Evolutionary conservation across 2,888 invertebrate genomes (phyloP).

Genomic region (Ennomos fuscantarius): DNA sequence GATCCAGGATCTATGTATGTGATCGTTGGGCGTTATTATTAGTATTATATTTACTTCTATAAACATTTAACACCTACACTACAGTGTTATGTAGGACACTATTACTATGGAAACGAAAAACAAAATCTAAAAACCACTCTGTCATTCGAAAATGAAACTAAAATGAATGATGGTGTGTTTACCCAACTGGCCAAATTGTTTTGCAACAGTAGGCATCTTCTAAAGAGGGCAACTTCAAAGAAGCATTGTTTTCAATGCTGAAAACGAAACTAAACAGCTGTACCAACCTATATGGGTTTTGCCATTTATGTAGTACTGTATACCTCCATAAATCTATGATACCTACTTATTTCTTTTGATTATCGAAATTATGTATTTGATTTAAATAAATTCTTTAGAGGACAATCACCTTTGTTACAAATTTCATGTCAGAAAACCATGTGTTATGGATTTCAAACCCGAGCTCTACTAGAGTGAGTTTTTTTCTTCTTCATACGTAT

Average conservation of each 20-base stretch:
- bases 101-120: not conserved
- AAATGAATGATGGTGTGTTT: slow-evolving; percentile 29
- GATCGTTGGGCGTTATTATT: no score
- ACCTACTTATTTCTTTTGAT: slow-evolving; percentile 2
- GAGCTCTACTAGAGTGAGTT: no score
- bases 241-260: slow-evolving; percentile 46
- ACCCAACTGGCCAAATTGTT: slow-evolving; percentile 23
- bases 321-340: no score
- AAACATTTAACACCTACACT: no score
- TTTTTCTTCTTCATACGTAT: no score
- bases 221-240: slow-evolving; percentile 63
- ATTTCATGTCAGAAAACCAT: slow-evolving; percentile 3
- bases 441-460: no score
- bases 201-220: slow-evolving; percentile 9
- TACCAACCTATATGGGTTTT: slow-evolving; percentile 45
- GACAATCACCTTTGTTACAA: slow-evolving; percentile 18
- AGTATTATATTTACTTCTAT: no score
- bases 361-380: slow-evolving; percentile 17
- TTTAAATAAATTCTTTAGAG: slow-evolving; percentile 20
- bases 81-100: no score
- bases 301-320: slow-evolving; percentile 29
- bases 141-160: slow-evolving; percentile 6
- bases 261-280: slow-evolving; percentile 56
- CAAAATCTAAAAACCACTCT: not conserved
- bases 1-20: no score